Evolutionary conservation across 2,113 vertebrate species (phyloP), one percentile per base, ranked within the genome.

Genomic region (Rhinogobius similis): DNA sequence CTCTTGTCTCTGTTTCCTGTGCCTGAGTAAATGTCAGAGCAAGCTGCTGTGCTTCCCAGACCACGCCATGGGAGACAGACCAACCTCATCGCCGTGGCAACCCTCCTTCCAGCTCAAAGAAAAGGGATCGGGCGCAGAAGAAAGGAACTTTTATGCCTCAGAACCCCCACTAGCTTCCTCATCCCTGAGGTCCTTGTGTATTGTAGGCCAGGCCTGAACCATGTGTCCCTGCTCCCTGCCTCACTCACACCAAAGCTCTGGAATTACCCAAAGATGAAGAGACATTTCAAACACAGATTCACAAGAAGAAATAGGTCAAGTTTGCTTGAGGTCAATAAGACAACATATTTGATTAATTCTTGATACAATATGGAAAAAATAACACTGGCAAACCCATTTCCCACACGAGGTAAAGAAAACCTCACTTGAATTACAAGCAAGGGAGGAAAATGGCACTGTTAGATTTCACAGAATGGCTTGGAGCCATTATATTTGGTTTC

Each of bases 21-120:
- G 83, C 78, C 87, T 91, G 86, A 81, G 89, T 91, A 93, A 92
- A 94, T 94, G 93, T 94, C 93, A 93, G 85, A 79, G 90, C 91
- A 94, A 93, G 92, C 92, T 93, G 92, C 87, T 84, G 87, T 77
- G 89, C 91, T 93, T 93, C 92, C 92, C 92, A 93, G 90, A 92
- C 87, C 89, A 83, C 85, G 78, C 89, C 84, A 88, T 88, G 86
- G 89, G 88, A 93, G 89, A 91, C 86, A 69, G 84, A 89, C 90
- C 91, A 92, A 92, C 90, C 89, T 91, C 92, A 92, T 92, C 79
- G 89, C 92, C 89, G 88, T 92, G 91, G 90, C 89, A 94, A 93
- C 93, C 90, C 90, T 89, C 88, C 86, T 92, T 92, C 89, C 83
- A 83, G 76, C 84, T 87, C 81, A 88, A 86, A 90, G 84, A 90